Percentiles rank a stretch among this genome's conserved stretches.
phyloP scores from a whole-genome alignment of 2,797 vertebrate genomes.

The Muscicapa striata region DNA sequence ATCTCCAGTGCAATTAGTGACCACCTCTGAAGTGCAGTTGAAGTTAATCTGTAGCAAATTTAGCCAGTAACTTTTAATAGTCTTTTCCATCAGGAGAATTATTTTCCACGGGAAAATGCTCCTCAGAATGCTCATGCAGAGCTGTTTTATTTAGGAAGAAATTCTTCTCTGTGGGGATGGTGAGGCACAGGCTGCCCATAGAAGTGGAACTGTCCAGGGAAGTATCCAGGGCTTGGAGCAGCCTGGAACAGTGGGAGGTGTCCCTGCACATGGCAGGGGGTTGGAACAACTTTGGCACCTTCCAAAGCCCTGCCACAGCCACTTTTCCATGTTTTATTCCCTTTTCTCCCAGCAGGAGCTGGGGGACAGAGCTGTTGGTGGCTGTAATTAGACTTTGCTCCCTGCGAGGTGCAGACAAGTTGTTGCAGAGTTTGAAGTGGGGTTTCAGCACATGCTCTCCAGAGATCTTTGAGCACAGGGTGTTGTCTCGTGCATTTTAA shows the following conservation, averaged over 20 bases:
- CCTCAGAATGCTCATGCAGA: not conserved
- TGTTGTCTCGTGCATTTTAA: not conserved
- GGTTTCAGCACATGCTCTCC: not conserved
- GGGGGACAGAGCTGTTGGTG: not conserved
- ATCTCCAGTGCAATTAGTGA: constrained; percentile 92
- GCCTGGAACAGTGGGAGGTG: not conserved
- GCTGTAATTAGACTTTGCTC: not conserved
- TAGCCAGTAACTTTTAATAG: constrained; percentile 84
- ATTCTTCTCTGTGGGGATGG: not conserved
- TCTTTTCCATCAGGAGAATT: constrained; percentile 84
- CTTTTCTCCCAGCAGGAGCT: not conserved
- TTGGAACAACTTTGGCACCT: not conserved
- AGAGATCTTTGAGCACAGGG: not conserved
- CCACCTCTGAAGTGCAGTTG: constrained; percentile 88
- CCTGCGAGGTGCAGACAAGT: accelerated
- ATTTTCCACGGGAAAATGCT: constrained; percentile 80
- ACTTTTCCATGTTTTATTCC: accelerated
- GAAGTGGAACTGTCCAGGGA: not conserved
- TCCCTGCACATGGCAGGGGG: not conserved
- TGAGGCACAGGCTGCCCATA: not conserved
- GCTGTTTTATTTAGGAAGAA: not conserved
- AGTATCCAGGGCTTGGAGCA: not conserved
- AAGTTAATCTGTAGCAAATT: constrained; percentile 79
- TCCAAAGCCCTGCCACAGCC: not conserved
- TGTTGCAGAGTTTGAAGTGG: not conserved